Evolutionary conservation across 2,797 vertebrate species (phyloP).

Genomic region (Chanos chanos): DNA sequence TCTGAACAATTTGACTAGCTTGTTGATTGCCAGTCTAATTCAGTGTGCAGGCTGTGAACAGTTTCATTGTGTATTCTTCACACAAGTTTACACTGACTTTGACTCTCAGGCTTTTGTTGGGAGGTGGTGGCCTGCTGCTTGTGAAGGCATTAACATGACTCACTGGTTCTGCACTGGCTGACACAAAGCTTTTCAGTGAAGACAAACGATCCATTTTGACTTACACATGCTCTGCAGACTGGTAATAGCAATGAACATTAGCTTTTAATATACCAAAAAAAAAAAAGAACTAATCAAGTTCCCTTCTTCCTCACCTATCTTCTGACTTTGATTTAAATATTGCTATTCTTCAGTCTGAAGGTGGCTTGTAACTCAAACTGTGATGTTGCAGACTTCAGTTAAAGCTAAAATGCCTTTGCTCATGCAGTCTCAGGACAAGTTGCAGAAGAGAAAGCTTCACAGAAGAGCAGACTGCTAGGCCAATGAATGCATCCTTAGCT

Average conservation of each 20-base stretch:
- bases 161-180: slow-evolving; percentile 16
- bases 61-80: no score
- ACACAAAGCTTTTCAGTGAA: slow-evolving; percentile 4
- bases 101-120: no score
- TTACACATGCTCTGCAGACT: slow-evolving; percentile 12
- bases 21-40: no score
- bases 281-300: no score
- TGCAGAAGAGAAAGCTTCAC: neutral
- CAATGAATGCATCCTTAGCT: slow-evolving; percentile 12
- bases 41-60: no score
- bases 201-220: slow-evolving; percentile 7
- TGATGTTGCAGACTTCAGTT: slow-evolving; percentile 11
- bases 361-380: slow-evolving; percentile 10
- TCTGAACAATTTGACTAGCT: no score
- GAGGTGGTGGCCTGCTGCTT: slow-evolving; percentile 10
- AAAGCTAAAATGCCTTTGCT: neutral
- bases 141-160: slow-evolving; percentile 17
- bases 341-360: slow-evolving; percentile 6
- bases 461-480: neutral
- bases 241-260: slow-evolving; percentile 4
- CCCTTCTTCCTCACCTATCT: neutral
- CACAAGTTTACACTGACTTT: no score
- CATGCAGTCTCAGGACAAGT: neutral
- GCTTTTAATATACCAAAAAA: no score
- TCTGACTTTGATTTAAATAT: neutral